phyloP scores from a whole-genome alignment of 2,797 vertebrate species.

The Xerus rutilus region DNA sequence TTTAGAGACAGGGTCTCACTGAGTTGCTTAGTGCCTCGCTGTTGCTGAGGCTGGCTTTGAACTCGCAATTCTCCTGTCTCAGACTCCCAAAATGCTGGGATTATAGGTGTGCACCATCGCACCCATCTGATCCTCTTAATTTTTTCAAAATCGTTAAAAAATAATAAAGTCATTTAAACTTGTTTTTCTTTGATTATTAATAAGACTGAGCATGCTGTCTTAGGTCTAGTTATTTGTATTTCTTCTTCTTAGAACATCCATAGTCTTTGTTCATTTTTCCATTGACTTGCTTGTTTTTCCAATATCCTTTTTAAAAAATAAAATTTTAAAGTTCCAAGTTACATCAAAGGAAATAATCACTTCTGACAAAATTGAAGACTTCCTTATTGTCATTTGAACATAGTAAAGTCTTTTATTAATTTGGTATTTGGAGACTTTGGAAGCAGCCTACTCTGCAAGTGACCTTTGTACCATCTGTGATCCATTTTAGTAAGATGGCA shows the following conservation, averaged over 20 bases:
- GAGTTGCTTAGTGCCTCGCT: too few species aligned
- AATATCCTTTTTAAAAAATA: constrained; percentile 24
- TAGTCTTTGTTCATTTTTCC: constrained; percentile 8
- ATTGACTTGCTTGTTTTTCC: not conserved
- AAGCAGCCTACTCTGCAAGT: constrained; percentile 40
- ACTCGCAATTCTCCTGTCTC: too few species aligned
- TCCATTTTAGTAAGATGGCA: constrained; percentile 67
- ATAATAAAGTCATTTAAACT: not conserved
- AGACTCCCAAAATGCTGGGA: too few species aligned
- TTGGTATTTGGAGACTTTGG: constrained; percentile 64
- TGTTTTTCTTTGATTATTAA: constrained; percentile 41
- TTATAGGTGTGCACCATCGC: too few species aligned
- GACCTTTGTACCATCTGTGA: constrained; percentile 71
- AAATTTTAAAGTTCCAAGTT: constrained; percentile 47
- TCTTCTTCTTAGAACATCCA: not conserved
- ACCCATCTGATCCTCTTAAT: not conserved
- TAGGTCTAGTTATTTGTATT: not conserved
- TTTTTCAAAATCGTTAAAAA: constrained; percentile 44
- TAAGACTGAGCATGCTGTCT: not conserved
- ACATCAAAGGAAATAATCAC: constrained; percentile 46
- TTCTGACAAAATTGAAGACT: constrained; percentile 24
- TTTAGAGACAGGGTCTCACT: too few species aligned
- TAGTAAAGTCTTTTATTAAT: constrained; percentile 50
- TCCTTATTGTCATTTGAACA: constrained; percentile 56
- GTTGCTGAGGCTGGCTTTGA: too few species aligned